A percentile compares a stretch with the other conserved stretches of the same genome.
Evolutionary conservation across 2,888 invertebrate genomes (phyloP).

Genomic region (Nymphalis c-album): DNA sequence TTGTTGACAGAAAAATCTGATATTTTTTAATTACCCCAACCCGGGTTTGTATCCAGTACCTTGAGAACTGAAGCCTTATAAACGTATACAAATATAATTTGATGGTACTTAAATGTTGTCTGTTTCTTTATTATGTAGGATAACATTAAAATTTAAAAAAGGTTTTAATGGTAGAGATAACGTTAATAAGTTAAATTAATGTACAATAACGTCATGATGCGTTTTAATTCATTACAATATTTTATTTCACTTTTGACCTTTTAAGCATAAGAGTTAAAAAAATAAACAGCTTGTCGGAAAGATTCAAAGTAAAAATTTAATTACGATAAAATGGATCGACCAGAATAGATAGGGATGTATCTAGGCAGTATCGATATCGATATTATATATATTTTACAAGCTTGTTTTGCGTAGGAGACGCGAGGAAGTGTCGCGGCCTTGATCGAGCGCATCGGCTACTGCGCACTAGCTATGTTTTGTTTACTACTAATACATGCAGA

Average conservation of each 20-base stretch:
- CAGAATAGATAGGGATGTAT: conserved; percentile 18
- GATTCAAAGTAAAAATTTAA: conserved; percentile 18
- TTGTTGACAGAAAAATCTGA: no score
- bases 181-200: conserved; percentile 1
- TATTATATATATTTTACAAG: conserved; percentile 42
- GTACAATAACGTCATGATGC: not conserved
- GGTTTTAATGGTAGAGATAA: not conserved
- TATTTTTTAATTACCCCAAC: no score
- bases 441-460: conserved; percentile 42
- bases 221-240: not conserved
- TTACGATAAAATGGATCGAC: conserved; percentile 11
- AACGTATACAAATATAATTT: no score
- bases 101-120: no score
- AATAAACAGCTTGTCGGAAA: conserved; percentile 2
- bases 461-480: conserved; percentile 27
- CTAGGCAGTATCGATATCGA: conserved; percentile 21
- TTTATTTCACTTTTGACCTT: not conserved
- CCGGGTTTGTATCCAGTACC: no score
- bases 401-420: conserved; percentile 45
- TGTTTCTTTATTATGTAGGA: no score
- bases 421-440: conserved; percentile 51
- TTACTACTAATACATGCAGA: conserved; percentile 1
- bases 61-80: no score
- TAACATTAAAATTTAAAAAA: not conserved
- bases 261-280: not conserved